phyloP scores from a whole-genome alignment of 1,140 invertebrate genomes.

The Tetragonula clypearis region DNA sequence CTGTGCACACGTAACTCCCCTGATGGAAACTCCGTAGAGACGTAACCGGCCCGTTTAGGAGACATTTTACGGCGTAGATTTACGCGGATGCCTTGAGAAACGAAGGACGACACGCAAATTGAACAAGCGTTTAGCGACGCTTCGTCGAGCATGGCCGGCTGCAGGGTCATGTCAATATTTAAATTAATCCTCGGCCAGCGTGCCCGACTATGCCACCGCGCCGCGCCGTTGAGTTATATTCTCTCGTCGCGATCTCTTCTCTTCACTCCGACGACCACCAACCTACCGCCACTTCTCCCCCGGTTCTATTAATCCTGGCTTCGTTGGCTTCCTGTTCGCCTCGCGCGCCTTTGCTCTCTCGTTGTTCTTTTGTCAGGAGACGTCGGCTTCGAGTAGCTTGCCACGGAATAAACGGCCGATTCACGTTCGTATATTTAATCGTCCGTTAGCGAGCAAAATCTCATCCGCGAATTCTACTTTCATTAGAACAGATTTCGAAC shows the following conservation, averaged over 20 bases:
- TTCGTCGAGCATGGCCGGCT: constrained; percentile 60
- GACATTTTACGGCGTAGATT: constrained; percentile 59
- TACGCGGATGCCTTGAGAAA: constrained; percentile 58
- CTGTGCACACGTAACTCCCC: neutral
- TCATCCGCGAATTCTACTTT: neutral
- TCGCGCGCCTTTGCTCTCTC: neutral
- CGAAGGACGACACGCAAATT: constrained; percentile 63
- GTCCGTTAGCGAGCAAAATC: neutral
- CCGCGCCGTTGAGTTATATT: constrained; percentile 50
- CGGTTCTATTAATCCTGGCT: constrained; percentile 22
- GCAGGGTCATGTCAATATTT: constrained; percentile 68
- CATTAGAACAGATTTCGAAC: fast-evolving
- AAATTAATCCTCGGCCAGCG: constrained; percentile 62
- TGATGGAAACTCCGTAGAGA: neutral
- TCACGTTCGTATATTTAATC: neutral
- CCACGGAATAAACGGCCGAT: neutral
- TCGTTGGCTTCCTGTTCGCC: neutral
- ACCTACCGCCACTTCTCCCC: neutral
- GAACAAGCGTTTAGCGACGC: constrained; percentile 66
- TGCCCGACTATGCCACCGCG: neutral
- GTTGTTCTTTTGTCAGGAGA: neutral
- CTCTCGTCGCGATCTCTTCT: constrained; percentile 7
- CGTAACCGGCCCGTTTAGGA: constrained; percentile 32
- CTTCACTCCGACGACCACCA: neutral
- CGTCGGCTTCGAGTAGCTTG: neutral